phyloP scores from a whole-genome alignment of 2,113 vertebrate genomes.

The Sclerurus mexicanus region DNA sequence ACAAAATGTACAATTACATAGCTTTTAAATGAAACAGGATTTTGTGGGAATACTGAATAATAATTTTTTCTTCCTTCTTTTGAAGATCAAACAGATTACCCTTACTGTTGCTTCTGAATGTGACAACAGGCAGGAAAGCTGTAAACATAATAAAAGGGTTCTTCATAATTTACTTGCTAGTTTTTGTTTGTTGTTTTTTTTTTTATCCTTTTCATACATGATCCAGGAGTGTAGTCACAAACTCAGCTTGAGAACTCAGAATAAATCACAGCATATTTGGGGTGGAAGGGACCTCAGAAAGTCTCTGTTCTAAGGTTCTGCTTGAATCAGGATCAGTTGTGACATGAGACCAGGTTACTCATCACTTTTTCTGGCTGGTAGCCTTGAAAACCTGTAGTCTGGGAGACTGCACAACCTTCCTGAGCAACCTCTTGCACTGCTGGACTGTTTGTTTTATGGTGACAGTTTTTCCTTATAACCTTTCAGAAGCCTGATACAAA shows the following conservation, averaged over 20 bases:
- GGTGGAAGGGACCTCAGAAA: neutral
- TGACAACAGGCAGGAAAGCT: neutral
- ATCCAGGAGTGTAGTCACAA: neutral
- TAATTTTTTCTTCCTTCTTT: neutral
- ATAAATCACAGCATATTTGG: neutral
- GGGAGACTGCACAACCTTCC: neutral
- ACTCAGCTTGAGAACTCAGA: neutral
- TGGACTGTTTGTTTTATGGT: neutral
- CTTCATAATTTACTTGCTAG: neutral
- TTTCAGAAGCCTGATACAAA: neutral
- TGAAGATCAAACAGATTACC: neutral
- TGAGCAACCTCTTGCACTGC: neutral
- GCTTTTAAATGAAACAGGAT: neutral
- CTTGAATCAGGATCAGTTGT: neutral
- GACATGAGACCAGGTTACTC: neutral
- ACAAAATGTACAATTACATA: neutral
- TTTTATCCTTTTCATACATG: neutral
- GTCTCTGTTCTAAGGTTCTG: neutral
- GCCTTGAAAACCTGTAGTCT: neutral
- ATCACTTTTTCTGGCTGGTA: neutral
- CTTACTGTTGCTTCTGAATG: neutral
- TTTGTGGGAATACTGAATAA: neutral
- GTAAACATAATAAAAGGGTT: neutral
- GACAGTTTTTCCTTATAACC: neutral
- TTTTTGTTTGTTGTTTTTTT: neutral